Evolutionary conservation across 2,888 invertebrate genomes (phyloP), one percentile per base, ranked within the genome.

Genomic region (Athrips mouffetella): DNA sequence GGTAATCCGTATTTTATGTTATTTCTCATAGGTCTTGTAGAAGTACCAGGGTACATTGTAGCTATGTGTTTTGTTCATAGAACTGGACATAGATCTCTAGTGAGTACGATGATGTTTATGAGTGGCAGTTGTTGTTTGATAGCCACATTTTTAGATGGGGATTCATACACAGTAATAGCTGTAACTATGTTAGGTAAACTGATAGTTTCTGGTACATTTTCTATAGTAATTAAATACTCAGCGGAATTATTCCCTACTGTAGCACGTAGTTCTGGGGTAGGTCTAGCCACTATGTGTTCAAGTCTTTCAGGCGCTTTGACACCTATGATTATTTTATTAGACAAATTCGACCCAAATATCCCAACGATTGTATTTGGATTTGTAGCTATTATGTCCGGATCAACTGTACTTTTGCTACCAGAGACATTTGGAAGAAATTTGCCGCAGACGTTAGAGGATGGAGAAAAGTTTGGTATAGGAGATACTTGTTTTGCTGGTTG

Each of bases 211-310:
- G 94, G 94, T 44, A 95, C 95, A 0, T 96, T 94, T 76, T 95
- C 94, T 0, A 93, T 96, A 13, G 92, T 95, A 55, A 96, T 95
- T 73, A 96, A 96, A 67, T 96, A 95, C 73, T 95, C 96, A 0
- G 96, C 96, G 0, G 96, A 96, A 77, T 74, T 96, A 5, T 96
- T 95, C 65, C 96, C 96, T 0, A 96, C 96, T 0, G 95, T 95
- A 0, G 91, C 96, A 2, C 89, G 96, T 15, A 96, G 95, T 71
- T 95, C 95, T 0, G 95, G 95, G 0, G 90, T 96, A 60, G 96
- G 96, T 0, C 81, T 96, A 20, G 95, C 95, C 2, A 94, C 95
- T 2, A 96, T 95, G 94, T 94, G 93, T 62, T 96, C 96, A 1
- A 92, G 96, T 81, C 86, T 94, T 1, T 94, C 95, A 3, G 95